Evolutionary conservation across 1,140 invertebrate genomes (phyloP), one percentile per base, ranked within the genome.

Genomic region (Drosophila auraria): DNA sequence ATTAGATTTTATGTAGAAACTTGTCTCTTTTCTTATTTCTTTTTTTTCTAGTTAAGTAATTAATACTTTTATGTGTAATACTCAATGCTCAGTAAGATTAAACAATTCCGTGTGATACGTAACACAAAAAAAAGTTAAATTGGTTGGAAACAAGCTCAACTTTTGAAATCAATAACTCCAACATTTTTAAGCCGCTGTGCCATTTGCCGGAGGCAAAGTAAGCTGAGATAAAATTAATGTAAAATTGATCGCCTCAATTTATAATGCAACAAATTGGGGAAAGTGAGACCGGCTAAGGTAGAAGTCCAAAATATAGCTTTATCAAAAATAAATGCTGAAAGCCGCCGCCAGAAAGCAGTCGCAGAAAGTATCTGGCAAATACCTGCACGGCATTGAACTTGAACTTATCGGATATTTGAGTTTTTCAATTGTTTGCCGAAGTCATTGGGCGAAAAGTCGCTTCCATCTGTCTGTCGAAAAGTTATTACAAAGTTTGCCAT

Each of bases 201-300:
- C 74, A 63, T 56, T 75, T 73, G 25, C 25, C 40, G 9, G n/a
- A 42, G n/a, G 53, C 60, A 64, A 49, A 30, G 20, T 17, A 47
- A 27, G 27, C 65, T 44, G 20, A 33, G 62, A 58, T 40, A 57
- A 84, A 89, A 90, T 82, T 82, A 91, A 90, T 90, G 83, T 74
- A 86, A 90, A 90, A 90, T 90, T 90, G 90, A 90, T 90, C 80
- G 80, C 66, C 69, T 86, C 87, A 86, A 91, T 90, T 90, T 91
- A 82, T 90, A 90, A 90, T 80, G 82, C 65, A 63, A 68, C 71
- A 77, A 84, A 84, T 84, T 66, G 60, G 60, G 64, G 61, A 23
- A 70, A 65, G 12, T 14, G 15, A 50, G 53, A 36, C 5, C 12
- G 40, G 63, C 68, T 11, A 20, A 20, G 17, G 50, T 42, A 27